These are phyloP conservation scores for Brachypalpus laphriformis DNA, from an alignment of 2,888 invertebrate species.

Conservation along the genomic window DNA sequence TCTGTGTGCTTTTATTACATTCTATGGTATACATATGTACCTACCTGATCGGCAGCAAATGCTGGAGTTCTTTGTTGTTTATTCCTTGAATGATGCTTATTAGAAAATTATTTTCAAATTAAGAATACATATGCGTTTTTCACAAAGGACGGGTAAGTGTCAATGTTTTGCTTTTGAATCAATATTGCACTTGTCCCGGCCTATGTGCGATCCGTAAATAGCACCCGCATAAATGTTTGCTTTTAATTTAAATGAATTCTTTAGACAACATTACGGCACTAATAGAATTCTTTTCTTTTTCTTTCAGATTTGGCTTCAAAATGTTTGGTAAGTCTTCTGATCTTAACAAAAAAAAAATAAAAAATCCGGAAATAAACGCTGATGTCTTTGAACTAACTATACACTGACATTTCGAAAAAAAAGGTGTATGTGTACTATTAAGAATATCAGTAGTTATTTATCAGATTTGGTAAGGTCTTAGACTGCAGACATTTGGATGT, in stretches of 20 bases:
- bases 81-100: background rate
- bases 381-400: no score
- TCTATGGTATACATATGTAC: no score
- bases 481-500: no score
- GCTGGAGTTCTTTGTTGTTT: background rate
- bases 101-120: background rate
- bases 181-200: conserved; percentile 89
- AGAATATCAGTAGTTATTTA: no score
- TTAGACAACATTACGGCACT: background rate
- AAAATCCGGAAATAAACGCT: background rate
- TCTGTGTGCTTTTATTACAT: conserved; percentile 1
- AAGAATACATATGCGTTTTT: conserved; percentile 73
- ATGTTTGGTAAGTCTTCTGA: conserved; percentile 1
- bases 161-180: conserved; percentile 81
- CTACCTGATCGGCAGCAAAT: conserved; percentile 16
- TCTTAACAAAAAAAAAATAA: background rate
- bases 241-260: background rate
- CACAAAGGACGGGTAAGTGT: conserved; percentile 81
- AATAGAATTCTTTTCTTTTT: background rate
- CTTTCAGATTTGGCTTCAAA: background rate
- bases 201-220: conserved; percentile 83
- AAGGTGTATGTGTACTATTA: no score
- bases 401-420: background rate
- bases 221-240: background rate
- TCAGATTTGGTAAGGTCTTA: no score